Conservation (phyloP, 2,113 vertebrate species). For the Ancistrus triradiatus region DNA sequence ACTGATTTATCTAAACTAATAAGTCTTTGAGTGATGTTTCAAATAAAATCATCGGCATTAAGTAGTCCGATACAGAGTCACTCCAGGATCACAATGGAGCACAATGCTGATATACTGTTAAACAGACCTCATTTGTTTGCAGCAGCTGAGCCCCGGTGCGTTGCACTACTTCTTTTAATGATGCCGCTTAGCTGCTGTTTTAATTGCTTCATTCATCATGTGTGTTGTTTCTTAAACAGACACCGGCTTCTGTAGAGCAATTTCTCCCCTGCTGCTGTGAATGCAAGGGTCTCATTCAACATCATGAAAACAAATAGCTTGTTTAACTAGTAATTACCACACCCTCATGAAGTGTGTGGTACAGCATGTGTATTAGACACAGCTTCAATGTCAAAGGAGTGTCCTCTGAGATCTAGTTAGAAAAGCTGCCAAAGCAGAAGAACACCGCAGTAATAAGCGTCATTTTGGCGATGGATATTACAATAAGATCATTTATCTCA, state of each 20-base stretch:
- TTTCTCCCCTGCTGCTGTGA: constrained; percentile 22
- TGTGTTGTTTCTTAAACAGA: constrained; percentile 31
- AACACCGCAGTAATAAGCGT: not conserved
- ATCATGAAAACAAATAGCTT: constrained; percentile 40
- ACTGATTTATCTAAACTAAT: no score
- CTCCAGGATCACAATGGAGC: no score
- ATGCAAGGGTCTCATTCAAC: constrained; percentile 38
- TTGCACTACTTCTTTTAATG: constrained; percentile 39
- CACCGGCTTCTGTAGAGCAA: not conserved
- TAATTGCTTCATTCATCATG: constrained; percentile 58
- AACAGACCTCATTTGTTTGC: constrained; percentile 29
- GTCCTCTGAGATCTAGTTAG: not conserved
- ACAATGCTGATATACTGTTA: constrained; percentile 30
- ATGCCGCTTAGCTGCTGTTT: constrained; percentile 25
- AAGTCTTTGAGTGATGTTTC: no score
- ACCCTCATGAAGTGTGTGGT: not conserved
- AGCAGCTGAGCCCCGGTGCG: constrained; percentile 24
- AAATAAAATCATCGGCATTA: no score
- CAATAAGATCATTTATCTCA: not conserved
- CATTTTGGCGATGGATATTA: not conserved
- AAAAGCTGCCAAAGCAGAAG: not conserved
- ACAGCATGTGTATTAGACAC: constrained; percentile 7
- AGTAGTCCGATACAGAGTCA: no score
- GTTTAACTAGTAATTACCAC: constrained; percentile 49
- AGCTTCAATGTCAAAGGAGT: constrained; percentile 17